These are phyloP conservation scores for Enteromius argenteus DNA, from an alignment of 2,797 vertebrate genomes.

Conservation along the genomic window DNA sequence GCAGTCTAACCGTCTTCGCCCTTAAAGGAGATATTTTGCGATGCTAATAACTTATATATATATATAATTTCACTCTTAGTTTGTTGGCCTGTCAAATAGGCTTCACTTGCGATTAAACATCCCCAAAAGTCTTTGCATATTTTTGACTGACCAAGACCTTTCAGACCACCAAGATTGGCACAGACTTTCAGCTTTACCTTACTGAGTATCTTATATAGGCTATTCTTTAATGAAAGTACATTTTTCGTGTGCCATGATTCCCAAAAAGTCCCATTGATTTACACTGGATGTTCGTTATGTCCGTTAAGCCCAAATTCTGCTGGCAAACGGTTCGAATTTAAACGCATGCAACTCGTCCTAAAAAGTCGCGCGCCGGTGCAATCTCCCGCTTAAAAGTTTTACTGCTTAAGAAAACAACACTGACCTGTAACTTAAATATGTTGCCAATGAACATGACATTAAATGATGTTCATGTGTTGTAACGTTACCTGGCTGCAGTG, in stretches of 20 bases:
- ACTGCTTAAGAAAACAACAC: background rate
- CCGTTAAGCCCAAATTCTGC: background rate
- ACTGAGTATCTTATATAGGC: background rate
- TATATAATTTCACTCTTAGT: background rate
- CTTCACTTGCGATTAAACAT: background rate
- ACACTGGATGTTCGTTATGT: conserved; percentile 12
- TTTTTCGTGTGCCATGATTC: background rate
- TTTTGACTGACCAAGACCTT: background rate
- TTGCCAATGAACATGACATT: background rate
- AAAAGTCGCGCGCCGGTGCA: background rate
- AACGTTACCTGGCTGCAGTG: background rate
- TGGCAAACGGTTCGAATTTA: background rate
- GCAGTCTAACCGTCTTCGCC: background rate
- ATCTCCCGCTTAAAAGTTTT: background rate
- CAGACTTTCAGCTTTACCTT: background rate
- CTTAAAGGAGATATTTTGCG: background rate
- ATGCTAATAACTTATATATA: too few species aligned
- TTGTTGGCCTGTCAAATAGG: background rate
- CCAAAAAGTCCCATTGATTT: background rate
- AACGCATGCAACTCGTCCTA: background rate
- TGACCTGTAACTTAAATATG: background rate
- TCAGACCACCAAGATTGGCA: background rate
- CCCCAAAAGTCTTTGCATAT: background rate
- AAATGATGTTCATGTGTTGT: background rate
- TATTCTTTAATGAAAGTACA: background rate